Conservation (phyloP, 2,888 invertebrate species). For the Tuberolachnus salignus region DNA sequence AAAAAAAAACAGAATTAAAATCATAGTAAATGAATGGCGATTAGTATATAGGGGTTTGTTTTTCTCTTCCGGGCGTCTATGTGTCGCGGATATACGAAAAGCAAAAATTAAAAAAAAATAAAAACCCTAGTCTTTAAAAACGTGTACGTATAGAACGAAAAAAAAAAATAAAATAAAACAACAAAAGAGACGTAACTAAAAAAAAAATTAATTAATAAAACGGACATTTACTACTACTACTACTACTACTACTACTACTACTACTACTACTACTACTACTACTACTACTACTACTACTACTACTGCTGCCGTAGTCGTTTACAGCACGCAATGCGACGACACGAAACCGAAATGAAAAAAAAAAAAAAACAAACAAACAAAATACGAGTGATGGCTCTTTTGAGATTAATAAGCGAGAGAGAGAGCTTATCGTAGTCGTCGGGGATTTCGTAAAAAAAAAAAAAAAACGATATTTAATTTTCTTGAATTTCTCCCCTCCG, state of each 20-base stretch:
- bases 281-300: background rate
- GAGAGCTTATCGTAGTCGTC: constrained; percentile 10
- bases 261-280: background rate
- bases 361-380: background rate
- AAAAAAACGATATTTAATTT: background rate
- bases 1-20: too few species aligned
- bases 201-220: constrained; percentile 22
- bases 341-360: background rate
- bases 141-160: background rate
- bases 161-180: background rate
- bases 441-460: constrained; percentile 8
- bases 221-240: background rate
- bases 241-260: too few species aligned
- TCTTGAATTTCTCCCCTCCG: background rate
- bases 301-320: too few species aligned
- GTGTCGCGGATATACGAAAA: background rate
- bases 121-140: background rate
- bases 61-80: constrained; percentile 13
- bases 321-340: background rate
- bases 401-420: background rate
- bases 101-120: background rate
- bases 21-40: too few species aligned
- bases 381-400: background rate
- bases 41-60: background rate
- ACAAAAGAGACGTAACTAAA: background rate